phyloP scores from a whole-genome alignment of 1,140 invertebrate species.

The Pseudachorutes palmiensis region DNA sequence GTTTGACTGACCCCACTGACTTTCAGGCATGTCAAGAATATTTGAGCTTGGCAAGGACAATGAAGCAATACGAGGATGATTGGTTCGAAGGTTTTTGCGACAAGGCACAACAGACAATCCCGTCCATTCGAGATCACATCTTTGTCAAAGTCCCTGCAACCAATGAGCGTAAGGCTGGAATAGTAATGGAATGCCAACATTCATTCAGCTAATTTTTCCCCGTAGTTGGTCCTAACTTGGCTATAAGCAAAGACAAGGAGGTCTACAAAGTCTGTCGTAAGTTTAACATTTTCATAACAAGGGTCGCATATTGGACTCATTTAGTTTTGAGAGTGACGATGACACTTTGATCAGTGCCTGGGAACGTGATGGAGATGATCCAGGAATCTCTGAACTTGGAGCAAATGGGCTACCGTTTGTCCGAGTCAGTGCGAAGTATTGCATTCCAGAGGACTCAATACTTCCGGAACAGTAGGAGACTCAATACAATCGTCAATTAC shows the following conservation, averaged over 20 bases:
- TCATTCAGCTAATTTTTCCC: slow-evolving; percentile 3
- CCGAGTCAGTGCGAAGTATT: slow-evolving; percentile 31
- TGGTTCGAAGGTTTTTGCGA: slow-evolving; percentile 57
- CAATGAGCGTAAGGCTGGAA: slow-evolving; percentile 31
- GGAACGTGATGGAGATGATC: slow-evolving; percentile 33
- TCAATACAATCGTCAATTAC: slow-evolving; percentile 24
- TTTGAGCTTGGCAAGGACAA: slow-evolving; percentile 58
- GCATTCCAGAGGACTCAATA: slow-evolving; percentile 27
- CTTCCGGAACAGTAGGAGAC: slow-evolving; percentile 8
- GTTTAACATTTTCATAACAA: too few species aligned
- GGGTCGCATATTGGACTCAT: background rate
- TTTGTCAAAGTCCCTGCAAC: slow-evolving; percentile 47
- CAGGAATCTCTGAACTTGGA: slow-evolving; percentile 36
- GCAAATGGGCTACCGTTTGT: slow-evolving; percentile 33
- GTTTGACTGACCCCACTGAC: too few species aligned
- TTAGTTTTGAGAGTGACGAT: too few species aligned
- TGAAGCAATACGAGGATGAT: slow-evolving; percentile 66
- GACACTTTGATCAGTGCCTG: too few species aligned
- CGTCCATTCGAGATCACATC: slow-evolving; percentile 55
- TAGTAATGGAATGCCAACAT: slow-evolving; percentile 1
- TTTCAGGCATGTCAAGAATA: slow-evolving; percentile 67
- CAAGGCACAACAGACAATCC: slow-evolving; percentile 49
- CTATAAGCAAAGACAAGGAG: slow-evolving; percentile 27
- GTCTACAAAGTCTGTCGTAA: slow-evolving; percentile 29
- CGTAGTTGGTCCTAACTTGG: slow-evolving; percentile 24